Percentiles rank a stretch among this genome's conserved stretches.
Evolutionary conservation across 1,140 invertebrate species (phyloP).

Genomic region (Neotoxoptera formosana): DNA sequence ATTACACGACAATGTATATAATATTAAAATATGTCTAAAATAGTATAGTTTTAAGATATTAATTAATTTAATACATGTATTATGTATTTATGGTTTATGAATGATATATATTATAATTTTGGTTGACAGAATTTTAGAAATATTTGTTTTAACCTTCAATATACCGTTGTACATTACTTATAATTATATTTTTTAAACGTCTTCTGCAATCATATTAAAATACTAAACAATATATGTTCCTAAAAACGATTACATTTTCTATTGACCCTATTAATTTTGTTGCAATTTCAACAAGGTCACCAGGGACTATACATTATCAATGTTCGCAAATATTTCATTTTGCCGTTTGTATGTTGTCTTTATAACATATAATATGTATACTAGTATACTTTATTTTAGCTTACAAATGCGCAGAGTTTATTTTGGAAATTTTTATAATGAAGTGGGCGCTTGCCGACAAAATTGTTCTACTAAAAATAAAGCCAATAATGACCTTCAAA

Average conservation of each 20-base stretch:
- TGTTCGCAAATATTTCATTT: conserved; percentile 37
- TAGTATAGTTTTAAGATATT: not conserved
- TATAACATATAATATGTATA: too few relatives aligned
- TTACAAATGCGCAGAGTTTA: conserved; percentile 43
- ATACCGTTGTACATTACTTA: not conserved
- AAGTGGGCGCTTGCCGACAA: conserved; percentile 39
- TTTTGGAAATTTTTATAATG: conserved; percentile 20
- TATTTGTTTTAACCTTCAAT: conserved; percentile 28
- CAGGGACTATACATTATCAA: not conserved
- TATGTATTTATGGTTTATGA: not conserved
- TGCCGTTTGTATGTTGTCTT: not conserved
- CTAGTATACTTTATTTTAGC: conserved; percentile 10
- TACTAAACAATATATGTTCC: conserved; percentile 3
- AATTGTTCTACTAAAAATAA: conserved; percentile 53
- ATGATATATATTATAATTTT: not conserved
- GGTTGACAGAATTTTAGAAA: not conserved
- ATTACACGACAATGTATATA: not conserved
- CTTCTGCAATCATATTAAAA: not conserved
- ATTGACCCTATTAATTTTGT: conserved; percentile 40
- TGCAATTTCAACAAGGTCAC: conserved; percentile 23
- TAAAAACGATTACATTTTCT: conserved; percentile 24
- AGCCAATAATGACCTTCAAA: conserved; percentile 51
- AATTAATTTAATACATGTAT: not conserved
- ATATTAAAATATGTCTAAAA: not conserved
- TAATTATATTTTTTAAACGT: not conserved